phyloP scores from a whole-genome alignment of 2,888 invertebrate species.

The Chalcis sispes region DNA sequence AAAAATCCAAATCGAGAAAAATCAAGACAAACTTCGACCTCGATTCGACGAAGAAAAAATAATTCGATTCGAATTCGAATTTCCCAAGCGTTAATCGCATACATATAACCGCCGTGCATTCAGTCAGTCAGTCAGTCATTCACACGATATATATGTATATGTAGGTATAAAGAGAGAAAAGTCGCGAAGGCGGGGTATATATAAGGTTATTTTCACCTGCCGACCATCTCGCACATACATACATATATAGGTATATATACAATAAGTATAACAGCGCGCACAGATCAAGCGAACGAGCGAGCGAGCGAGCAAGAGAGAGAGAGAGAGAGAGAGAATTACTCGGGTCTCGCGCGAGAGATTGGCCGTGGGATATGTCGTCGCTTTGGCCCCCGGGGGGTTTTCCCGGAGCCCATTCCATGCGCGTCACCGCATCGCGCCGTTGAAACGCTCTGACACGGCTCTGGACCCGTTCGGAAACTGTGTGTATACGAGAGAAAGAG shows the following conservation, averaged over 20 bases:
- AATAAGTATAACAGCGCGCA: too few species aligned
- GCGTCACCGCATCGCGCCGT: conserved; percentile 70
- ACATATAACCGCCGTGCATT: too few species aligned
- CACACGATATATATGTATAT: background rate
- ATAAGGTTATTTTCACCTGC: conserved; percentile 59
- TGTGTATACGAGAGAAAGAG: too few species aligned
- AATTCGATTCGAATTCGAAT: too few species aligned
- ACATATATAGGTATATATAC: too few species aligned
- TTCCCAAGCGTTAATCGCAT: background rate
- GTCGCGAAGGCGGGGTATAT: background rate
- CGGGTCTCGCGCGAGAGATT: conserved; percentile 63
- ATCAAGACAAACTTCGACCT: too few species aligned
- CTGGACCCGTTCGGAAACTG: conserved; percentile 63
- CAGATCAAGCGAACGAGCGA: too few species aligned
- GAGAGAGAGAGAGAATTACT: conserved; percentile 46
- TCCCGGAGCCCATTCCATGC: conserved; percentile 63
- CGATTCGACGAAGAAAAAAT: too few species aligned
- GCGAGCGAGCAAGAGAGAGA: background rate
- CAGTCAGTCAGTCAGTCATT: too few species aligned
- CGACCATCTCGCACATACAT: conserved; percentile 24
- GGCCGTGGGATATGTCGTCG: conserved; percentile 69
- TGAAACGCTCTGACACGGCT: conserved; percentile 70
- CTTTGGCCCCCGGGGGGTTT: conserved; percentile 67
- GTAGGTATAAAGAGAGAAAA: background rate
- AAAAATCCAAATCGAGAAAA: too few species aligned